Evolutionary conservation across 2,797 vertebrate genomes (phyloP), one percentile per base, ranked within the genome.

Genomic region (Diceros bicornis): DNA sequence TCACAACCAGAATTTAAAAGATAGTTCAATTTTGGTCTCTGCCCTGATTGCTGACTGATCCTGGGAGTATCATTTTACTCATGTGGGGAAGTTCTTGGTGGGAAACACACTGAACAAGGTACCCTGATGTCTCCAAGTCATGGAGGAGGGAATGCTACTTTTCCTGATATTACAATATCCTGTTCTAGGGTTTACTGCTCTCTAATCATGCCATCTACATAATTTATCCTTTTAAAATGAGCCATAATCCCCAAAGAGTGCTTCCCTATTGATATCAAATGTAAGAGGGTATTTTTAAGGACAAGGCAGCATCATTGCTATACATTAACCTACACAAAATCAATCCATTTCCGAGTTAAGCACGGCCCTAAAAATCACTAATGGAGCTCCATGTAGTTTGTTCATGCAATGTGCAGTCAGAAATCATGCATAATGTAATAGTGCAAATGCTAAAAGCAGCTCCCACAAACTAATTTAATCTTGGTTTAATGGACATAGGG

Each of bases 391-490:
- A 88, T 81, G 97, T 72, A 97, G 98, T 97, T 98, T 98, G 98
- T 97, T 98, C 98, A 98, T 98, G 97, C 89, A 32, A 98, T 25
- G 10, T 98, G 98, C 98, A 98, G 98, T 97, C 98, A 98, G 98
- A 98, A 98, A 98, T 98, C 98, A 98, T 99, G 98, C 98, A 99
- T 99, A 99, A 99, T 98, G 98, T 97, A 99, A 98, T 97, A 98
- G 97, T 89, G 92, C 96, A 98, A 98, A 98, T 98, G 98, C 98
- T 98, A 98, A 99, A 98, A 98, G 98, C 98, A 97, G 96, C 98
- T 98, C 98, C 98, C 97, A 98, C 97, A 93, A 97, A 98, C 98
- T 98, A 99, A 98, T 98, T 98, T 98, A 98, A 98, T 99, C 98
- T 98, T 98, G 96, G 93, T 98, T 98, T 98, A 98, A 98, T 98